Conservation (phyloP, 1,140 invertebrate species). For the Sitodiplosis mosellana region DNA sequence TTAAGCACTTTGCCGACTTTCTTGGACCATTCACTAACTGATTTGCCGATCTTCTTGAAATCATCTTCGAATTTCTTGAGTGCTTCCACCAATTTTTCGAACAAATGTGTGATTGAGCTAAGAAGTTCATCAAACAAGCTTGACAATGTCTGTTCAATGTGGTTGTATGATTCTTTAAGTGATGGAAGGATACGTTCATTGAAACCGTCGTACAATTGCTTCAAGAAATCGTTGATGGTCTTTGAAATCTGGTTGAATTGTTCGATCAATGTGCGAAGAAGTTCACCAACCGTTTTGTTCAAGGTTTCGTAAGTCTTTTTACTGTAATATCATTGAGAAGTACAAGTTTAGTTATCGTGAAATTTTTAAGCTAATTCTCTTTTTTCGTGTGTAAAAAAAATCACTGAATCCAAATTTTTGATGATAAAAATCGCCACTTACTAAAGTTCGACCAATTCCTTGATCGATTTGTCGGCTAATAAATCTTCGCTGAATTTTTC, state of each 20-base stretch:
- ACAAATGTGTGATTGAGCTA: conserved; percentile 7
- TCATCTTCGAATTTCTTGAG: conserved; percentile 36
- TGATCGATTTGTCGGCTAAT: conserved; percentile 39
- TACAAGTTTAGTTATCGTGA: no score
- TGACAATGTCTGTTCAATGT: background rate
- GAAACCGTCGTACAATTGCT: conserved; percentile 25
- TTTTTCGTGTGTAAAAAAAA: no score
- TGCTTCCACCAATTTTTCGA: conserved; percentile 9
- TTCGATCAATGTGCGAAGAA: conserved; percentile 27
- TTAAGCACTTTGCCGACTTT: conserved; percentile 30
- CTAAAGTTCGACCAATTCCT: conserved; percentile 41
- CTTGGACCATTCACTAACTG: conserved; percentile 30
- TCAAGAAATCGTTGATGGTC: conserved; percentile 26
- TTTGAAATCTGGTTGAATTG: conserved; percentile 28
- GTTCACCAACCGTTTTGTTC: conserved; percentile 25
- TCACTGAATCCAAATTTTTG: no score
- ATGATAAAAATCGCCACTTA: conserved; percentile 27
- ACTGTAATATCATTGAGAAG: no score
- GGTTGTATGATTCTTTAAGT: conserved; percentile 29
- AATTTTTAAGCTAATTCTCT: no score
- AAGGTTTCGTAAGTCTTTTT: conserved; percentile 29
- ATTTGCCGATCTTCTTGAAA: conserved; percentile 38
- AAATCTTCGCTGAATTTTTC: conserved; percentile 42
- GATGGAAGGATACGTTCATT: conserved; percentile 33
- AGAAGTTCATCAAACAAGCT: conserved; percentile 9